Evolutionary conservation across 2,113 vertebrate genomes (phyloP), one percentile per base, ranked within the genome.

Genomic region (Microtus pennsylvanicus): DNA sequence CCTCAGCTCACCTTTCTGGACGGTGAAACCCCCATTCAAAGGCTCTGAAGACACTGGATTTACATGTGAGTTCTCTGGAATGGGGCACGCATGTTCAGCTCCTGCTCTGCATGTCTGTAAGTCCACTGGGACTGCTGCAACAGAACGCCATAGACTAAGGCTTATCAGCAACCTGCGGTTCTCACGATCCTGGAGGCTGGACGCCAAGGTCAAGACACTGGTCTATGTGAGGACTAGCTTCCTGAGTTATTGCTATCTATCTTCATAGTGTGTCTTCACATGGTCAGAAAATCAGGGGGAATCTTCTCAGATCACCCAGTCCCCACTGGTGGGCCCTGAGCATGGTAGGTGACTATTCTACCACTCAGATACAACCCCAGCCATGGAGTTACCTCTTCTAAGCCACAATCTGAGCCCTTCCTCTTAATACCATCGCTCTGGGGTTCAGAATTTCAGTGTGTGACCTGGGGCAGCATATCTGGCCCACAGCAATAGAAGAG

Each of bases 1-100:
- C 16, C 9, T 58, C 52, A 7, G 1, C 5, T 3, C 3, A 2
- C 0, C 1, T 55, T 24, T 65, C 33, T 52, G 17, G 2, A 11
- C 1, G 19, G 3, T 67, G 52, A 26, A 76, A 14, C 1, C 5
- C 7, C 28, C n/a, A 11, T 72, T 10, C 28, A 77, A 35, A 13
- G 85, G 8, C 63, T 65, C 52, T 35, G 8, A 28, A 67, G 38
- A 47, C 50, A 52, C 33, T 5, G 4, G 52, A n/a, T 47, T 50
- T 50, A 10, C 47, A 50, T n/a, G 50, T 24, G 19, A 17, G 17
- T 35, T 80, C 77, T 33, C 67, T 26, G 24, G 28, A n/a, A 33
- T 33, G 2, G 11, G 12, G 21, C 13, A 24, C 16, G 14, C 13
- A 11, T 55, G 7, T 14, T 11, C 10, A 50, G 61, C 38, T 14